Conservation (phyloP, 2,888 invertebrate genomes). For the Deroplatys truncata region DNA sequence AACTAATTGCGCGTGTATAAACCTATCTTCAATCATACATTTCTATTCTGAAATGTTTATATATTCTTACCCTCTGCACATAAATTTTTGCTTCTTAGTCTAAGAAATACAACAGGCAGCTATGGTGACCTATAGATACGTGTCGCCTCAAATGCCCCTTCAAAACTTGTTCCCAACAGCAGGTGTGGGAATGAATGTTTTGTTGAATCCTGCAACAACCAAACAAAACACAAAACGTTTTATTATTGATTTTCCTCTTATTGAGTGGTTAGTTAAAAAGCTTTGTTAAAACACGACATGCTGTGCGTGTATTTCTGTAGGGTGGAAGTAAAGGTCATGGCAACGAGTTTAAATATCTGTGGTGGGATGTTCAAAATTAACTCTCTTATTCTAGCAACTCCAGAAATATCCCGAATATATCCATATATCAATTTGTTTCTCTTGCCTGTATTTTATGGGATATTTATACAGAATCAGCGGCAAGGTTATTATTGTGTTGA, state of each 20-base stretch:
- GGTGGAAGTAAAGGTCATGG: not conserved
- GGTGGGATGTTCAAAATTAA: not conserved
- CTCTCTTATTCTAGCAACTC: not conserved
- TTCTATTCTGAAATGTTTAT: no score
- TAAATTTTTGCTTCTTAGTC: no score
- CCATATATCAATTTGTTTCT: no score
- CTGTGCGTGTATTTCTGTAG: not conserved
- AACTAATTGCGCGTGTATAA: no score
- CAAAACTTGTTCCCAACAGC: not conserved
- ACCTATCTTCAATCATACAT: no score
- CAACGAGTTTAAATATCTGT: not conserved
- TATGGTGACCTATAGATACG: not conserved
- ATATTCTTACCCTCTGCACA: no score
- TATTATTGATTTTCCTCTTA: not conserved
- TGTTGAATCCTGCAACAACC: not conserved
- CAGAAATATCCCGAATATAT: no score
- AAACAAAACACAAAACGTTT: not conserved
- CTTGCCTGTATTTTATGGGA: no score
- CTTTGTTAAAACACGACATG: not conserved
- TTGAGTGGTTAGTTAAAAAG: not conserved
- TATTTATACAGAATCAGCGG: no score
- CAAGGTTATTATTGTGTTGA: no score
- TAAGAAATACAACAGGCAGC: no score
- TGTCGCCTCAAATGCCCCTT: not conserved
- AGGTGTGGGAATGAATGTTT: not conserved